phyloP scores from a whole-genome alignment of 2,888 invertebrate genomes.

The Doris montereyensis region DNA sequence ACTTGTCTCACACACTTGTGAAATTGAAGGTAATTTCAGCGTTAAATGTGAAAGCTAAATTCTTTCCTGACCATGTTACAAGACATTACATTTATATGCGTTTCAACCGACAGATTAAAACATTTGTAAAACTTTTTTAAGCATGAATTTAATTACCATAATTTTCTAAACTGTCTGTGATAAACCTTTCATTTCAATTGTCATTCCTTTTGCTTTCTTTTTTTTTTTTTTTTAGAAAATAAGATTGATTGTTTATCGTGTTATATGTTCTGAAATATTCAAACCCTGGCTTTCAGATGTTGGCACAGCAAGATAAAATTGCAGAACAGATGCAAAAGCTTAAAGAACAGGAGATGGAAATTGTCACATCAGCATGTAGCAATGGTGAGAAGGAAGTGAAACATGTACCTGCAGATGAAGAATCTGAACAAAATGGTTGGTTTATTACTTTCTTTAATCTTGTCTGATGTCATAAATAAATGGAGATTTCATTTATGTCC shows the following conservation, averaged over 20 bases:
- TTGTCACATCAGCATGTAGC: not conserved
- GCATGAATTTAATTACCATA: too few species aligned
- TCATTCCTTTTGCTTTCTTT: too few species aligned
- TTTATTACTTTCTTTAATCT: not conserved
- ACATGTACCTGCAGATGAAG: conserved; percentile 11
- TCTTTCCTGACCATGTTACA: too few species aligned
- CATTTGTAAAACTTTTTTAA: too few species aligned
- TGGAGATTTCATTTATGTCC: too few species aligned
- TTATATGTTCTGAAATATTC: too few species aligned
- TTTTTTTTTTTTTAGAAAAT: conserved; percentile 4
- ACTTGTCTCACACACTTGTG: conserved; percentile 77
- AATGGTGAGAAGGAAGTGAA: not conserved
- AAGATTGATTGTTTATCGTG: not conserved
- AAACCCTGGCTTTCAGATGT: conserved; percentile 58
- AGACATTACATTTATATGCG: too few species aligned
- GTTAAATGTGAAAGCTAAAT: too few species aligned
- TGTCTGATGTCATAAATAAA: too few species aligned
- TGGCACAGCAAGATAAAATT: conserved; percentile 66
- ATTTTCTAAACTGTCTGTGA: too few species aligned
- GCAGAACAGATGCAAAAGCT: conserved; percentile 64
- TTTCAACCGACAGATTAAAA: too few species aligned
- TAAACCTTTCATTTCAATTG: too few species aligned
- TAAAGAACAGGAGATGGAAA: conserved; percentile 60
- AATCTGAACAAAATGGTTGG: not conserved
- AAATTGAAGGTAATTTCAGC: conserved; percentile 75